Evolutionary conservation across 1,140 invertebrate species (phyloP).

Genomic region (Stenopsyche tienmushanensis): DNA sequence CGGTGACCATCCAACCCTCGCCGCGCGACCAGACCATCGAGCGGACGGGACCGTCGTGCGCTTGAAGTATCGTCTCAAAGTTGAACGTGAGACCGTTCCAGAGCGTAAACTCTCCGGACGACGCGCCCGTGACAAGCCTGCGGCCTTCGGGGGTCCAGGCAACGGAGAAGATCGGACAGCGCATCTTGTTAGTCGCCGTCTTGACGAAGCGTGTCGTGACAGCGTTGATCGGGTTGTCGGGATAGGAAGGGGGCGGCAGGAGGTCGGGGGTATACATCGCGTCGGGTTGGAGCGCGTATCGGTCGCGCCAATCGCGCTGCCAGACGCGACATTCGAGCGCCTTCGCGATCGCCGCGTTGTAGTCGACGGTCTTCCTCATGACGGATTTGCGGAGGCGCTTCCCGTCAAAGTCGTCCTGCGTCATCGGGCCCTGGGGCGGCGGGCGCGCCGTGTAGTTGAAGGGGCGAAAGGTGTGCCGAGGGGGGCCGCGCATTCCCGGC

Average conservation of each 20-base stretch:
- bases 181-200: slow-evolving; percentile 99
- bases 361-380: slow-evolving; percentile 97
- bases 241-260: slow-evolving; percentile 83
- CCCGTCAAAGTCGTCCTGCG: slow-evolving; percentile 89
- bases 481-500: slow-evolving; percentile 45
- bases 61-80: slow-evolving; percentile 99
- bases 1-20: slow-evolving; percentile 99
- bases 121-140: slow-evolving; percentile 95
- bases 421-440: slow-evolving; percentile 63
- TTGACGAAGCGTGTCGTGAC: slow-evolving; percentile 96
- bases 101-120: slow-evolving; percentile 97
- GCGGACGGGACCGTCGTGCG: slow-evolving; percentile 95
- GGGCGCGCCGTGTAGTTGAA: slow-evolving; percentile 58
- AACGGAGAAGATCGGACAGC: slow-evolving; percentile 98
- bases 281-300: slow-evolving; percentile 86
- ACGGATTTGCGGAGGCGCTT: slow-evolving; percentile 94
- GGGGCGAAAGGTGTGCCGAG: slow-evolving; percentile 56
- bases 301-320: slow-evolving; percentile 89
- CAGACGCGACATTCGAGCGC: slow-evolving; percentile 89
- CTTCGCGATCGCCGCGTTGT: slow-evolving; percentile 94
- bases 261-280: slow-evolving; percentile 86
- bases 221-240: slow-evolving; percentile 95
- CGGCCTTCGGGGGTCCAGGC: slow-evolving; percentile 99
- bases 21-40: slow-evolving; percentile 99
- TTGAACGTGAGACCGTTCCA: slow-evolving; percentile 99